Percentiles rank a stretch among this genome's conserved stretches.
phyloP scores from a whole-genome alignment of 2,797 vertebrate genomes.

The Synanceia verrucosa region DNA sequence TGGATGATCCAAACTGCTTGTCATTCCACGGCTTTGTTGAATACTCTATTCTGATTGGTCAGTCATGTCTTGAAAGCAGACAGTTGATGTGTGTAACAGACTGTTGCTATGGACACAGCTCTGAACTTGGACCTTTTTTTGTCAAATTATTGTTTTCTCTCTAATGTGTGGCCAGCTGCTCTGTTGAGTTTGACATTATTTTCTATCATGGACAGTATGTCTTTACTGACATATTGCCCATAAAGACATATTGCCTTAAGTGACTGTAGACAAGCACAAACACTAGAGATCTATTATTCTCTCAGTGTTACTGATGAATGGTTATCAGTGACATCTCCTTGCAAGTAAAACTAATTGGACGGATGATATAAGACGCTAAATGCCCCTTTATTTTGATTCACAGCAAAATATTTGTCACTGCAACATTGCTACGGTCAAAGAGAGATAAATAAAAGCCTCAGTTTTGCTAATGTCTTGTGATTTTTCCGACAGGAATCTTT shows the following conservation, averaged over 20 bases:
- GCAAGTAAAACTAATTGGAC: background rate
- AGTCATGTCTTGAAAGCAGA: no score
- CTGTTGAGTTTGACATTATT: no score
- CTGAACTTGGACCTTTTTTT: no score
- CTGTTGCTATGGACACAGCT: no score
- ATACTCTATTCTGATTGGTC: no score
- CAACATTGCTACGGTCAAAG: background rate
- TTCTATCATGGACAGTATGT: slow-evolving; percentile 11
- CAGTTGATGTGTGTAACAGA: no score
- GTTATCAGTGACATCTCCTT: background rate
- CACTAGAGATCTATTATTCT: slow-evolving; percentile 13
- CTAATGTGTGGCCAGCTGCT: no score
- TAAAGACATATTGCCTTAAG: no score
- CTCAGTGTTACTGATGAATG: slow-evolving; percentile 2
- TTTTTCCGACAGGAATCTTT: slow-evolving; percentile 88
- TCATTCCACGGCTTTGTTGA: no score
- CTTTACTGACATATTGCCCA: background rate
- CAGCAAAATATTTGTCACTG: background rate
- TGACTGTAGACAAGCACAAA: background rate
- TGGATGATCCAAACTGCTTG: background rate
- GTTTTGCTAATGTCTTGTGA: slow-evolving; percentile 10
- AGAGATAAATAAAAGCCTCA: background rate
- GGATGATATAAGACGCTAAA: slow-evolving; percentile 5
- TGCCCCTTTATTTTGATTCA: background rate
- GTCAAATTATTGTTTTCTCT: no score